Evolutionary conservation across 2,888 invertebrate genomes (phyloP).

Genomic region (Branchellion lobata): DNA sequence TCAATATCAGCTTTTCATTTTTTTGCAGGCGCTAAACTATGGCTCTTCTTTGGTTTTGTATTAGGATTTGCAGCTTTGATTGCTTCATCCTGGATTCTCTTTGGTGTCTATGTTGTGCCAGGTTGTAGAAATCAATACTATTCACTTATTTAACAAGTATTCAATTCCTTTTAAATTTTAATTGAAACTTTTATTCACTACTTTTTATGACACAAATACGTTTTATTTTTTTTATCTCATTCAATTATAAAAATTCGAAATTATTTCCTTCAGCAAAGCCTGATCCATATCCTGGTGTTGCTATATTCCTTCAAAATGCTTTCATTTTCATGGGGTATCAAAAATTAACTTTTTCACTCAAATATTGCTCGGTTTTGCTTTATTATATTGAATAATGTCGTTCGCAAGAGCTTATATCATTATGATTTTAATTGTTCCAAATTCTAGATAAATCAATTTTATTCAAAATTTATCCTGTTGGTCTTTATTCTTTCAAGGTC

Average conservation of each 20-base stretch:
- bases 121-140: too few relatives aligned
- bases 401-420: too few relatives aligned
- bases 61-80: conserved; percentile 93
- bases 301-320: conserved; percentile 87
- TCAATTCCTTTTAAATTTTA: too few relatives aligned
- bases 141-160: too few relatives aligned
- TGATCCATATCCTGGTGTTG: conserved; percentile 71
- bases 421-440: too few relatives aligned
- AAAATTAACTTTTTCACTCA: neutral
- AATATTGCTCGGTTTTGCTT: too few relatives aligned
- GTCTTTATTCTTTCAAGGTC: too few relatives aligned
- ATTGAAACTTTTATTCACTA: too few relatives aligned
- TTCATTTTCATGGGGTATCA: conserved; percentile 75
- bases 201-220: conserved; percentile 8
- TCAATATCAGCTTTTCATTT: neutral
- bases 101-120: conserved; percentile 73
- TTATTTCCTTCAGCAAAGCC: neutral
- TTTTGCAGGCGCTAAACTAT: conserved; percentile 72
- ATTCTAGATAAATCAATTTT: too few relatives aligned
- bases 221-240: conserved; percentile 12
- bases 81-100: conserved; percentile 92
- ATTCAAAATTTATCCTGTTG: too few relatives aligned
- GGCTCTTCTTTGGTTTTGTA: conserved; percentile 94
- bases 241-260: neutral
- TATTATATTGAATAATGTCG: too few relatives aligned